Base-by-base conservation (phyloP, 2,797 vertebrate genomes). In the Paguma larvata region DNA sequence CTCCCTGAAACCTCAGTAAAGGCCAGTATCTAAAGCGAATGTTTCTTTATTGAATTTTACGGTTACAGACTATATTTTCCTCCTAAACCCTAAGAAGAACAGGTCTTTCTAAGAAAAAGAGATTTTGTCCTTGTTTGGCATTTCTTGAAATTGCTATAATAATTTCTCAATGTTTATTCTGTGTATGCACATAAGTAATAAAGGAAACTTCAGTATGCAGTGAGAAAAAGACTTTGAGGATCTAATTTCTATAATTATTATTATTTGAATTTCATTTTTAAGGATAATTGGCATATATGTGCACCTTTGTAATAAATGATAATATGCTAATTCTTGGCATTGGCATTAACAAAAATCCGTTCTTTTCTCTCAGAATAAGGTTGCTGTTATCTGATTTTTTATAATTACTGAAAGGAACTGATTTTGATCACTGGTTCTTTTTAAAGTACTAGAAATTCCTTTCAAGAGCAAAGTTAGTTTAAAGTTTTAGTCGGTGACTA, bases 1-100 rank as follows among this genome's bases (percentile, higher is more conserved):
- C 98, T 99, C 92, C 99, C 99, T 11, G 99, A 99, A 98, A 99
- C 99, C 1, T 99, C 99, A 4, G 99, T 99, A 95, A 99, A 99
- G 99, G 99, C 99, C 90, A 97, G 98, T 92, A 91, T 56, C 91
- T 92, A 86, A 83, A 95, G 63, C 2, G 5, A 97, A 85, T 16
- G 0, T 86, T 75, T 15, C 32, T 68, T 59, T 84, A 44, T 19
- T 48, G 92, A 7, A 90, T 85, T 92, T 95, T 97, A 94, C n/a
- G 98, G 98, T 98, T 99, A 89, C 79, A 82, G 56, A 99, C 98
- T 34, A 3, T 4, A 0, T 62, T 96, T 95, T 53, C 75, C 34
- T 82, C 53, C 41, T 80, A 53, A 16, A 27, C 62, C 41, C 1
- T n/a, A 44, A 68, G 32, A 84, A 92, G 51, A 90, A 38, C 53